A percentile compares a stretch with the other conserved stretches of the same genome.
These are phyloP conservation scores for Marasmarcha lunaedactyla DNA, from an alignment of 2,888 invertebrate species.

Conservation along the genomic window DNA sequence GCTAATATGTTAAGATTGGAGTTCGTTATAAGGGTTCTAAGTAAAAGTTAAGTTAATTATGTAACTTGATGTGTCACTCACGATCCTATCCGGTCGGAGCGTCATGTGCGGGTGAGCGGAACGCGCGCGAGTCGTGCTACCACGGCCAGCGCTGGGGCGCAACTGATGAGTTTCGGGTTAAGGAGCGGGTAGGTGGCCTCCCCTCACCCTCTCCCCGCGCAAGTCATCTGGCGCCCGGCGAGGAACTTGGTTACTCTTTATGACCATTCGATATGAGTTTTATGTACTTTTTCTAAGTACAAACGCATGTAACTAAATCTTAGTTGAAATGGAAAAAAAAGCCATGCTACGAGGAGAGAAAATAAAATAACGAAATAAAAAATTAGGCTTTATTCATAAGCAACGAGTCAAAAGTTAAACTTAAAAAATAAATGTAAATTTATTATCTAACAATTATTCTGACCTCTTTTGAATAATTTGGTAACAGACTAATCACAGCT, in stretches of 20 bases:
- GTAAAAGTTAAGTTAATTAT: slow-evolving; percentile 27
- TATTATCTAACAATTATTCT: slow-evolving; percentile 24
- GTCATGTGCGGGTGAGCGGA: slow-evolving; percentile 29
- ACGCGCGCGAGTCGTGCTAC: slow-evolving; percentile 30
- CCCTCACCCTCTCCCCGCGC: slow-evolving; percentile 18
- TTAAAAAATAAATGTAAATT: slow-evolving; percentile 22
- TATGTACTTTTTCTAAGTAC: too few relatives aligned
- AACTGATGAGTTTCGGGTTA: slow-evolving; percentile 31
- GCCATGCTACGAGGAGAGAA: too few relatives aligned
- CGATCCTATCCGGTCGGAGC: slow-evolving; percentile 33
- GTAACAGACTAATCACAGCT: too few relatives aligned
- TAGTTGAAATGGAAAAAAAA: too few relatives aligned
- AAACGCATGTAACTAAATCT: too few relatives aligned
- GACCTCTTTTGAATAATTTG: slow-evolving; percentile 14
- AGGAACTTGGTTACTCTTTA: slow-evolving; percentile 23
- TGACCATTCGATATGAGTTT: background rate
- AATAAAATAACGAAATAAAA: slow-evolving; percentile 4
- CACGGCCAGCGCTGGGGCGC: slow-evolving; percentile 51
- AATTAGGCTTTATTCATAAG: slow-evolving; percentile 11
- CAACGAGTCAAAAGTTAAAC: slow-evolving; percentile 22
- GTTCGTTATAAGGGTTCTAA: too few relatives aligned
- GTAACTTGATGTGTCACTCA: slow-evolving; percentile 40
- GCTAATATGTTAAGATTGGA: too few relatives aligned
- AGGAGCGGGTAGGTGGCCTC: slow-evolving; percentile 3
- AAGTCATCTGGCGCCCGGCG: slow-evolving; percentile 44